phyloP scores from a whole-genome alignment of 2,888 invertebrate species.

The Leptarthrus brevirostris region DNA sequence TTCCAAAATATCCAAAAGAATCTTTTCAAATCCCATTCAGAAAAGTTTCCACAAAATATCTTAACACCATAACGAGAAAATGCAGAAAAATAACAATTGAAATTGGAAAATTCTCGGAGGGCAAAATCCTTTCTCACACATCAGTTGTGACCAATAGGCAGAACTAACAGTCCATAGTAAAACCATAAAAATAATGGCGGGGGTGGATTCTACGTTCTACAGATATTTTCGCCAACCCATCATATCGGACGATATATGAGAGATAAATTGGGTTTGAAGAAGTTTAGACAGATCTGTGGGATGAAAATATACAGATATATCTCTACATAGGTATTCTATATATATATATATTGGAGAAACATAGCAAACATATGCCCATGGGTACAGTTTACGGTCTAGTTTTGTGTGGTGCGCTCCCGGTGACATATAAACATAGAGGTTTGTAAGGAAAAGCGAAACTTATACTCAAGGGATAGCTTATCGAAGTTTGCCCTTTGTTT shows the following conservation, averaged over 20 bases:
- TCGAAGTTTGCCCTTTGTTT: slow-evolving; percentile 48
- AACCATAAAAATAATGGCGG: slow-evolving; percentile 38
- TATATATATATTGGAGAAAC: not conserved
- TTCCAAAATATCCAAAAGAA: not conserved
- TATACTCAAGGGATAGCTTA: slow-evolving; percentile 44
- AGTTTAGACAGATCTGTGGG: slow-evolving; percentile 41
- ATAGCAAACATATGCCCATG: not conserved
- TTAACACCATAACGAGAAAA: not conserved
- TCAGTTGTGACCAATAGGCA: slow-evolving; percentile 44
- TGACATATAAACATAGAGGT: slow-evolving; percentile 25
- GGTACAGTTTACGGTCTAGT: not conserved
- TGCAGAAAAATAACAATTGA: slow-evolving; percentile 39
- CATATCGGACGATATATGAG: slow-evolving; percentile 41
- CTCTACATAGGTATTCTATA: not conserved
- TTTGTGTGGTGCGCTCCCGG: slow-evolving; percentile 8
- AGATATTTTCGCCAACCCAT: slow-evolving; percentile 44
- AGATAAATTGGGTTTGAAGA: slow-evolving; percentile 47
- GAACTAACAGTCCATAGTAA: slow-evolving; percentile 40
- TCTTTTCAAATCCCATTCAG: not conserved
- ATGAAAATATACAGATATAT: slow-evolving; percentile 1
- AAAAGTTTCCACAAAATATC: not conserved
- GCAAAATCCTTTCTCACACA: slow-evolving; percentile 42
- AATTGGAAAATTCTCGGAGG: slow-evolving; percentile 17
- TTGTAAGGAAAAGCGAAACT: slow-evolving; percentile 1
- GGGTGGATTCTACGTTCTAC: slow-evolving; percentile 3